Evolutionary conservation across 2,113 vertebrate genomes (phyloP).

Genomic region (Capreolus pygargus): DNA sequence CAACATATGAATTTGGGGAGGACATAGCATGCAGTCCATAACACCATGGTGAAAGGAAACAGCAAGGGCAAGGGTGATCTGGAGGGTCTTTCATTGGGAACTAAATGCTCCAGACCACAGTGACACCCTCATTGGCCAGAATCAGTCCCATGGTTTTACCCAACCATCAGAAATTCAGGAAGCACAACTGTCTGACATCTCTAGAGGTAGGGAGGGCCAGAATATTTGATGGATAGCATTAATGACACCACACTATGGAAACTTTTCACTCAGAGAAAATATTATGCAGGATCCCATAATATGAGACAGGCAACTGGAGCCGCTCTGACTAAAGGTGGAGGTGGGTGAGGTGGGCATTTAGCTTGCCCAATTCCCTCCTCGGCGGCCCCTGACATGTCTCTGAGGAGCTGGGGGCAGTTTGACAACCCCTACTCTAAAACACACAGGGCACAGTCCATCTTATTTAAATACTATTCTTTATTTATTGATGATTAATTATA

Average conservation of each 20-base stretch:
- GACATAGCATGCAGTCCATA: not conserved
- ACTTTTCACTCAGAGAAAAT: not conserved
- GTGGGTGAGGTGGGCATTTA: no score
- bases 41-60: not conserved
- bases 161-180: not conserved
- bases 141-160: not conserved
- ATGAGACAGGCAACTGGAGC: not conserved
- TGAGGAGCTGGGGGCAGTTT: not conserved
- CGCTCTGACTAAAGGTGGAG: not conserved
- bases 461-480: not conserved
- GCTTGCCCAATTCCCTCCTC: not conserved
- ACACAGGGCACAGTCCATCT: rapidly evolving
- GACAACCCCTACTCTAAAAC: not conserved
- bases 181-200: rapidly evolving
- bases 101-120: not conserved
- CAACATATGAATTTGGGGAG: not conserved
- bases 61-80: not conserved
- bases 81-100: not conserved
- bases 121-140: not conserved
- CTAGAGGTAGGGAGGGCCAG: not conserved
- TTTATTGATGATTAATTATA: conserved; percentile 36
- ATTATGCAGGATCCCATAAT: not conserved
- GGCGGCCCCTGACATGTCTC: no score
- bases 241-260: not conserved
- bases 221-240: not conserved